Evolutionary conservation across 2,797 vertebrate genomes (phyloP), one percentile per base, ranked within the genome.

Genomic region (Cossypha caffra): DNA sequence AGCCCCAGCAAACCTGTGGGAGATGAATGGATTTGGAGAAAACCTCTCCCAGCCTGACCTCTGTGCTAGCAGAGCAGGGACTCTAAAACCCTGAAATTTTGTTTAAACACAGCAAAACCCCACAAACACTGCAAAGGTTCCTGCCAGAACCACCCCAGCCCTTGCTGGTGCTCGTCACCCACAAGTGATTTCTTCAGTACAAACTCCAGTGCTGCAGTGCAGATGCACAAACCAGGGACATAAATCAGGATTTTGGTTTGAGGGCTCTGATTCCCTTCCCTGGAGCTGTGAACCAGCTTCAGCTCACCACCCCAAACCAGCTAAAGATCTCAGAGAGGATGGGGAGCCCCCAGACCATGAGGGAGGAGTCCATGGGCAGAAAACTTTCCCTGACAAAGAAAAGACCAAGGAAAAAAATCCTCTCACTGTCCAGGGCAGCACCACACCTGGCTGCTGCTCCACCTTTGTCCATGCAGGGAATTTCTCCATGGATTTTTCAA

Each of bases 341-440:
- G 10, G 0, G 3, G 37, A 76, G 12, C 21, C 23, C 16, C n/a
- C 29, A 3, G 18, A 9, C 15, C 42, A 7, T 17, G 0, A 14
- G 25, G 15, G 5, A 33, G 1, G 2, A 5, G 19, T 3, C 14
- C 25, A 2, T 1, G 0, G 0, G 0, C 45, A 35, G 6, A 37
- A 35, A 10, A 42, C 35, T 4, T 16, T 0, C 23, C 6, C 50
- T 2, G 47, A 26, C 2, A 10, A 50, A 20, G 2, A 12, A 5
- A 58, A 40, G 3, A 48, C 3, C 54, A 13, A 25, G 7, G 8
- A 24, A 35, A 67, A 57, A 67, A 69, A 26, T 4, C 55, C 47
- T 18, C 38, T 52, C 47, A 1, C 11, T 17, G n/a, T 31, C 13
- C 66, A 37, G 47, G 38, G 37, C 45, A 37, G 59, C 50, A 3